Evolutionary conservation across 2,797 vertebrate genomes (phyloP), one percentile per base, ranked within the genome.

Genomic region (Malurus leucopterus): DNA sequence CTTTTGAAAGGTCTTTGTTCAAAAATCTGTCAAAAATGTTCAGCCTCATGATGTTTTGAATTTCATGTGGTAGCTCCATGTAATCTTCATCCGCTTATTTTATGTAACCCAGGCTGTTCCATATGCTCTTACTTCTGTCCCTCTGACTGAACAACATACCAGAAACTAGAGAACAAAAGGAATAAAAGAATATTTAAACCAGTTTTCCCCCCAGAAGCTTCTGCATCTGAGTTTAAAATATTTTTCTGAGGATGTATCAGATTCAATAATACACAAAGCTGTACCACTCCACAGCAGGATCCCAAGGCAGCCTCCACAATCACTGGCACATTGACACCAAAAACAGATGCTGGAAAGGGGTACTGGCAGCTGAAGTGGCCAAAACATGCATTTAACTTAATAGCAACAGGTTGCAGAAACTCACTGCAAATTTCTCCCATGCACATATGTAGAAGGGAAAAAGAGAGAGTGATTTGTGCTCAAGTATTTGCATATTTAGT

Each of bases 11-110:
- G 15, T 41, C 40, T 86, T 54, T 58, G 22, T 75, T 93, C 40
- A 88, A 74, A 83, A 77, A 77, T 49, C 70, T 62, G 54, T 53
- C 36, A 62, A 88, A 75, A 85, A 83, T 5, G 2, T 68, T 82
- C 65, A 64, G 58, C 54, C 38, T 77, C 2, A 0, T 5, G 3
- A 22, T 47, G 34, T 27, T 70, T 68, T 19, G 7, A 77, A 50
- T 80, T 58, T 87, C 51, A 23, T 20, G 17, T 57, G 34, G 44
- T 27, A 76, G 44, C 50, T 77, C 69, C 38, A 46, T 5, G 5
- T 83, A 80, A 61, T 63, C 76, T 59, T 73, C 54, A 62, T 43
- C 24, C 19, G 15, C 30, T 61, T 61, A 30, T 67, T 87, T 73
- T 55, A n/a, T 57, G 30, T 74, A 83, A 83, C 49, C 36, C 58